Base-by-base conservation (phyloP, 1,140 invertebrate genomes). In the Trichomalopsis sarcophagae region DNA sequence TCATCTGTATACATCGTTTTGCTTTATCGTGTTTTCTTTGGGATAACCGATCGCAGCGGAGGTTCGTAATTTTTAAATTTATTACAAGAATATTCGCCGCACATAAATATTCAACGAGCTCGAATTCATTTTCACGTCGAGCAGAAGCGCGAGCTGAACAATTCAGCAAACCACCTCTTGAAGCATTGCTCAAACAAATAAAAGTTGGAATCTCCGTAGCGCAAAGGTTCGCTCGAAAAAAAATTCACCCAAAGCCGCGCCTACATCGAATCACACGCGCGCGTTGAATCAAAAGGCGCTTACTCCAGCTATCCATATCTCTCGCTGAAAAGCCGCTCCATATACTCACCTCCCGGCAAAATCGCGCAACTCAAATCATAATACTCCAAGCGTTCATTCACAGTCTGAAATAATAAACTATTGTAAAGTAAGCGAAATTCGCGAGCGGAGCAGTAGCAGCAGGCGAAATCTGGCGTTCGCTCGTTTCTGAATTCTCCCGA, bases 341-440 rank as follows among this genome's bases (percentile, higher is more conserved):
- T 62, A 62, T 62, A 62, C 55, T 62, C 21, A 62, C n/a, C 17
- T 62, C 21, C 17, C 21, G 55, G 55, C 17, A n/a, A 62, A 62
- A 62, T 62, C 55, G 17, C 17, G 55, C 55, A 62, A 62, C 55
- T 36, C 14, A 66, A 78, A 9, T 7, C 40, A 81, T 50, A 81
- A 50, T 75, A 40, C 36, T 23, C 69, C n/a, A 17, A 73, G 40
- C 68, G 17, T 71, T 71, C 68, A 81, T 81, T 73, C 68, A 47
- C 40, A 71, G n/a, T 21, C 47, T 75, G n/a, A 82, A 82, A 83
- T 66, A 76, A 76, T 75, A 76, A 83, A 77, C 73, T 66, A 83
- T 83, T 76, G 71, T 75, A 69, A 69, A 76, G 50, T 84, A 84
- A 80, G 76, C 81, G 27, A 79, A 73, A 84, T 73, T 69, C 23